Conservation (phyloP, 2,797 vertebrate genomes). For the Micropoecilia bifurca region DNA sequence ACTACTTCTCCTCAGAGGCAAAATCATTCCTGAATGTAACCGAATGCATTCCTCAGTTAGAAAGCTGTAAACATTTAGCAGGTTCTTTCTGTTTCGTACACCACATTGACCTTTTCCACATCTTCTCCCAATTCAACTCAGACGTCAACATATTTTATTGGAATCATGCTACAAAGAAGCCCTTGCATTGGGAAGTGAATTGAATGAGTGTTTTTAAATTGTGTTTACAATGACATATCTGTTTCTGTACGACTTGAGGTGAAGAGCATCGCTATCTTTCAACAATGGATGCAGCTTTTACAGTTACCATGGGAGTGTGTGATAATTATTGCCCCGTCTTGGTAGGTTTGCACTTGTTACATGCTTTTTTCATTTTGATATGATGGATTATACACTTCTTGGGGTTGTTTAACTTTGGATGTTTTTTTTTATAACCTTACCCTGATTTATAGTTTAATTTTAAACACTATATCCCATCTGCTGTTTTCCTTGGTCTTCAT, state of each 20-base stretch:
- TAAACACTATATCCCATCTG: neutral
- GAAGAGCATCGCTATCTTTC: neutral
- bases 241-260: neutral
- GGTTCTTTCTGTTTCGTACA: neutral
- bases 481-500: neutral
- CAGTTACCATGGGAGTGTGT: neutral
- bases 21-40: neutral
- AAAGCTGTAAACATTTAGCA: neutral
- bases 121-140: neutral
- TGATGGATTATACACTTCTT: neutral
- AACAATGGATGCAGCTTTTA: neutral
- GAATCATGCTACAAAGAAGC: neutral
- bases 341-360: neutral
- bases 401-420: neutral
- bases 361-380: neutral
- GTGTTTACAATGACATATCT: neutral
- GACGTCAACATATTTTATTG: neutral
- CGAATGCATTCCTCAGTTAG: too few relatives aligned
- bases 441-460: neutral
- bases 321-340: neutral
- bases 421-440: neutral
- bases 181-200: neutral
- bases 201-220: neutral
- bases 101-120: neutral
- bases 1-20: neutral